phyloP scores from a whole-genome alignment of 2,113 vertebrate genomes.

The Paracanthobrama guichenoti region DNA sequence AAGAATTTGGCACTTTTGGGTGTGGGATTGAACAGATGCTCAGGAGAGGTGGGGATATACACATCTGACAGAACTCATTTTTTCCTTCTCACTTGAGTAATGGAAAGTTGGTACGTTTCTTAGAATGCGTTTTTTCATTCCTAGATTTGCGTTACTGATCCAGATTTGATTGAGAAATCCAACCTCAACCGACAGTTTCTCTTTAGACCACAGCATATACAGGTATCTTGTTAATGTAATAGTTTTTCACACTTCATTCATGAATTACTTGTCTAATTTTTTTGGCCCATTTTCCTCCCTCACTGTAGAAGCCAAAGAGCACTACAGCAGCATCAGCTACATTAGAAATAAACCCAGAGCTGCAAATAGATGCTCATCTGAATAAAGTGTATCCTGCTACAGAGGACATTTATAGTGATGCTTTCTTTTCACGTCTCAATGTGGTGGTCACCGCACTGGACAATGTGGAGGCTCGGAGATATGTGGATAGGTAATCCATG shows the following conservation, averaged over 20 bases:
- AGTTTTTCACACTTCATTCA: background rate
- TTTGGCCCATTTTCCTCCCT: background rate
- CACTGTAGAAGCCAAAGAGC: conserved; percentile 90
- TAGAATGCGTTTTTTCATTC: background rate
- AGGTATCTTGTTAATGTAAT: conserved; percentile 71
- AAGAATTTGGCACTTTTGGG: conserved; percentile 97
- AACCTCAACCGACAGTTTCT: conserved; percentile 98
- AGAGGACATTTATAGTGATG: conserved; percentile 87
- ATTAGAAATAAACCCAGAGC: conserved; percentile 85
- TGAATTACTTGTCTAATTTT: background rate
- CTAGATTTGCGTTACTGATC: conserved; percentile 94
- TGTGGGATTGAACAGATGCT: conserved; percentile 80
- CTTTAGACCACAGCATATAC: conserved; percentile 95
- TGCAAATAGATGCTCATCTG: conserved; percentile 90
- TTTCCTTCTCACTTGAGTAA: background rate
- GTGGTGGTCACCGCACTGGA: conserved; percentile 93
- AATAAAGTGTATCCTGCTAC: conserved; percentile 95
- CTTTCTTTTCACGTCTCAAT: conserved; percentile 86
- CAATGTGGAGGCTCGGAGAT: conserved; percentile 96
- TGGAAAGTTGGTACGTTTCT: background rate
- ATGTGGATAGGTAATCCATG: conserved; percentile 89
- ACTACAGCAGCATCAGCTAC: conserved; percentile 90
- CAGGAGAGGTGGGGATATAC: conserved; percentile 70
- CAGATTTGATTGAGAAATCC: conserved; percentile 98
- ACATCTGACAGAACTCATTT: background rate